Percentiles rank a stretch among this genome's conserved stretches.
These are phyloP conservation scores for Lacerta viridis DNA, from an alignment of 2,797 vertebrate species.

Conservation along the genomic window DNA sequence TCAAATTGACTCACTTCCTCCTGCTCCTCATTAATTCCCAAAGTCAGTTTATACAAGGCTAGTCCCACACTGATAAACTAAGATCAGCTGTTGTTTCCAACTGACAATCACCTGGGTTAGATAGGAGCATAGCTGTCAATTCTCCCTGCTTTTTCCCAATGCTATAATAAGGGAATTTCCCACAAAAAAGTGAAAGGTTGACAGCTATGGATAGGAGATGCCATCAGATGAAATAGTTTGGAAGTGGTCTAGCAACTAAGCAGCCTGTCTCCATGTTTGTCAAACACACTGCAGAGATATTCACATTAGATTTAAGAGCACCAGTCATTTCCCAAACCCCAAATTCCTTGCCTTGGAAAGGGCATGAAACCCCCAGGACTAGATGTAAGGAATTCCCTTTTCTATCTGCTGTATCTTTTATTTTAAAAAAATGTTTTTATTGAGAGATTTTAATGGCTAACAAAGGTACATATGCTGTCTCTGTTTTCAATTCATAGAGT, in stretches of 20 bases:
- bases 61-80: conserved; percentile 34
- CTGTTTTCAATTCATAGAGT: too few species aligned
- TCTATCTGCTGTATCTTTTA: neutral
- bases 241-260: neutral
- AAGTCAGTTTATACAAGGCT: conserved; percentile 1
- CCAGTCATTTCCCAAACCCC: conserved; percentile 1
- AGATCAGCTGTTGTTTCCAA: neutral
- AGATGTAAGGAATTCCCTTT: neutral
- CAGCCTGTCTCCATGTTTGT: neutral
- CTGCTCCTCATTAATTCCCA: neutral
- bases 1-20: conserved; percentile 21
- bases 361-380: neutral
- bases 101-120: neutral
- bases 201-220: neutral
- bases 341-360: neutral
- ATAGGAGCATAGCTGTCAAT: neutral
- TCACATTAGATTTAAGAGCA: neutral
- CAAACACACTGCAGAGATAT: conserved; percentile 5
- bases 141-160: too few species aligned
- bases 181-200: too few species aligned
- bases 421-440: too few species aligned
- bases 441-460: too few species aligned
- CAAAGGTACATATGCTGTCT: too few species aligned
- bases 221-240: neutral
- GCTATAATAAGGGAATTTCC: too few species aligned